Conservation (phyloP, 1,140 invertebrate species). For the Drosophila cardini region DNA sequence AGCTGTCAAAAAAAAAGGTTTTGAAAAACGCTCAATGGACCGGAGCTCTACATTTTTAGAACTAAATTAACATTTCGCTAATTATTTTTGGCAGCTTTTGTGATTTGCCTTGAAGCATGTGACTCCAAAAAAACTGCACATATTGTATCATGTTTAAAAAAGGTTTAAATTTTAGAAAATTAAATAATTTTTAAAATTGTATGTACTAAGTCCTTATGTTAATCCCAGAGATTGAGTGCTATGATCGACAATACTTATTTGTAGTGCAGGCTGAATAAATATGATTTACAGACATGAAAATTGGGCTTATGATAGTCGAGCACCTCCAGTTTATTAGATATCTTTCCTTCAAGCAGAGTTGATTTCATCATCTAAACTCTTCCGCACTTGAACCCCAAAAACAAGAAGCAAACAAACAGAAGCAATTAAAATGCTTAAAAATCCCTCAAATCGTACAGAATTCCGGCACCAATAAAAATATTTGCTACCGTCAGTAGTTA, state of each 20-base stretch:
- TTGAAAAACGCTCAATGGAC: neutral
- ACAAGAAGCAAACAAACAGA: neutral
- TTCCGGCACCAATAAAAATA: conserved; percentile 10
- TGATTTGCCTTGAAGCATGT: no score
- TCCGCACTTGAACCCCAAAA: neutral
- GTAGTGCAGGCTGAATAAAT: no score
- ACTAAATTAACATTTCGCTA: neutral
- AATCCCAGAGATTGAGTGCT: no score
- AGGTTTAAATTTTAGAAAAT: neutral
- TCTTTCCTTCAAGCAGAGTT: neutral
- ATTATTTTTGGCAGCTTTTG: conserved; percentile 2
- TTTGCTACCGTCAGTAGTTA: conserved; percentile 16
- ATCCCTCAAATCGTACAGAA: neutral
- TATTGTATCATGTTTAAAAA: conserved; percentile 8
- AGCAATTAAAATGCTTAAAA: conserved; percentile 11
- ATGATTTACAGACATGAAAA: no score
- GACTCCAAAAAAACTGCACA: neutral
- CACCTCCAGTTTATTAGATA: neutral
- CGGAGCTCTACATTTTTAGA: neutral
- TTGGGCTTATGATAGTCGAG: no score
- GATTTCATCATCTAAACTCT: neutral
- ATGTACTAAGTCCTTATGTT: no score
- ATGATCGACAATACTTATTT: no score
- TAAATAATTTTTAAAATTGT: no score
- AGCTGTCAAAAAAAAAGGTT: neutral